Base-by-base conservation (phyloP, 2,113 vertebrate genomes). In the Octodon degus region DNA sequence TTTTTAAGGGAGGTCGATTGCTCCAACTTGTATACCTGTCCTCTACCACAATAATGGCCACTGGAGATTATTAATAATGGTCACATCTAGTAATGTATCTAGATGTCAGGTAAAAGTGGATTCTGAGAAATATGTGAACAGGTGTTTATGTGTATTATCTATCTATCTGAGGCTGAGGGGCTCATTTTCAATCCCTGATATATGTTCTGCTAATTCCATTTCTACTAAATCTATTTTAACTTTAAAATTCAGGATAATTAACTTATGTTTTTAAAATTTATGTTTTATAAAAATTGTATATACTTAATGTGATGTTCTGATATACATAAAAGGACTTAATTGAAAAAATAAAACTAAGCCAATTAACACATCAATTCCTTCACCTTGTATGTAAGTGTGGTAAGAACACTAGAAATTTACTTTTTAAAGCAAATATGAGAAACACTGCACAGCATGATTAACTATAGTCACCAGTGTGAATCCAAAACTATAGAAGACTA, bases 1-100 rank as follows among this genome's bases (percentile, higher is more conserved):
- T 32, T 96, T 93, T 95, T 76, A 93, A 50, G 30, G 85, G 43
- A 93, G 20, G 17, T 65, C 70, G 43, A 53, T 7, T 91, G 5
- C 67, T 95, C 10, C 55, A 68, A 9, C 14, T 74, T 90, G 19
- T 74, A 65, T 62, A 40, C 17, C 20, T 14, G 91, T 92, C 20
- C 14, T 81, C 25, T 43, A 58, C 25, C 37, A 37, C 37, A 67
- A 11, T 68, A 80, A 68, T 11, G 22, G 25, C 87, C 25, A 81
- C 87, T 63, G 76, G 20, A 93, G 67, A 68, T n/a, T n/a, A n/a
- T n/a, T n/a, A n/a, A n/a, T n/a, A n/a, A n/a, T n/a, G n/a, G n/a
- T n/a, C n/a, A n/a, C n/a, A n/a, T n/a, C n/a, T 5, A 81, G 22
- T 63, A 55, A 84, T 83, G 37, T 32, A 87, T 89, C 58, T 90